Percentiles rank a stretch among this genome's conserved stretches.
These are phyloP conservation scores for Drosophila seguyi DNA, from an alignment of 1,140 invertebrate species.

Conservation along the genomic window DNA sequence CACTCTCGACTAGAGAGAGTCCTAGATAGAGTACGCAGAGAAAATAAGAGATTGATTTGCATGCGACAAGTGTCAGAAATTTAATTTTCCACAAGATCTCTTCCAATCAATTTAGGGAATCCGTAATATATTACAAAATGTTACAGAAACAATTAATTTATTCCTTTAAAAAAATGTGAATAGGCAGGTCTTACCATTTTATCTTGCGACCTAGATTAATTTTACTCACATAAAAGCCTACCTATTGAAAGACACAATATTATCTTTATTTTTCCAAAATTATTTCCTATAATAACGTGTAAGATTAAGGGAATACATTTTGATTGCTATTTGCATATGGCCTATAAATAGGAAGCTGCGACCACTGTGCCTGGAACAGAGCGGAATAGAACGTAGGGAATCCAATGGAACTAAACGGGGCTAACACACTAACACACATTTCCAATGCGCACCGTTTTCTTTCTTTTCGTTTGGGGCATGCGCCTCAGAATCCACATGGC, in stretches of 20 bases:
- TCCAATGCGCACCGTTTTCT: conserved; percentile 63
- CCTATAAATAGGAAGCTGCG: conserved; percentile 19
- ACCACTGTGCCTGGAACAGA: conserved; percentile 64
- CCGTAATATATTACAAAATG: background rate
- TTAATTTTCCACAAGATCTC: background rate
- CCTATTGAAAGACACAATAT: background rate
- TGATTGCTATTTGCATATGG: background rate
- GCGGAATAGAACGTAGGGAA: conserved; percentile 46
- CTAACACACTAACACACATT: conserved; percentile 79
- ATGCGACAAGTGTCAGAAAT: conserved; percentile 73
- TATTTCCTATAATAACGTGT: background rate
- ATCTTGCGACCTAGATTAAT: background rate
- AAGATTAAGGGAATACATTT: background rate
- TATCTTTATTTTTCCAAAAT: background rate
- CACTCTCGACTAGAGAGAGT: conserved; percentile 12
- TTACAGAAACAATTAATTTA: background rate
- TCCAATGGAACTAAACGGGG: conserved; percentile 35
- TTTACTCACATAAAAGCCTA: background rate
- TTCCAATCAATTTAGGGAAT: background rate
- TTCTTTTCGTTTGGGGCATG: conserved; percentile 53
- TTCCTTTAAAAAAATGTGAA: background rate
- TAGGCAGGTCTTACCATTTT: no score
- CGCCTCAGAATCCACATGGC: conserved; percentile 52
- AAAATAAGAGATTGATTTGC: conserved; percentile 34
- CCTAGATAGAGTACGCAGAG: conserved; percentile 1